Evolutionary conservation across 2,797 vertebrate genomes (phyloP).

Genomic region (Xenops minutus): DNA sequence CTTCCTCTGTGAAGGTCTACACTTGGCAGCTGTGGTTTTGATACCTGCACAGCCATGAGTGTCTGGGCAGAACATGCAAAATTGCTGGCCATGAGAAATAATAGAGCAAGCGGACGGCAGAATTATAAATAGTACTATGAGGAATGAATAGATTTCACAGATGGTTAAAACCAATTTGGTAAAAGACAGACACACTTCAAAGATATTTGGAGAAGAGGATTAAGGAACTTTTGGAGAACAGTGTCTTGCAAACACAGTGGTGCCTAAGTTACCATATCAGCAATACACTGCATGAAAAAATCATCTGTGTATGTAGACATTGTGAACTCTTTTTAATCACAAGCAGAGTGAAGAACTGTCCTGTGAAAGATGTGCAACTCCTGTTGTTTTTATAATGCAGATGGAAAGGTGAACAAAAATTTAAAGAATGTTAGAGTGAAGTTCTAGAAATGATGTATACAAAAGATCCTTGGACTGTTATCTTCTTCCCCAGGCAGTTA

Average conservation of each 20-base stretch:
- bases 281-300: neutral
- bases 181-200: neutral
- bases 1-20: neutral
- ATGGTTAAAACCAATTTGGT: neutral
- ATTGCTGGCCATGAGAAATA: neutral
- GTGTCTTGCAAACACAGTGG: neutral
- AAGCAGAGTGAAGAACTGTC: neutral
- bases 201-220: neutral
- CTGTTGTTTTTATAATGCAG: neutral
- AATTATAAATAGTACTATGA: neutral
- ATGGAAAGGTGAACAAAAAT: neutral
- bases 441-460: neutral
- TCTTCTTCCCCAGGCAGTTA: neutral
- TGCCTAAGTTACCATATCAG: neutral
- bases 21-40: neutral
- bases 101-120: neutral
- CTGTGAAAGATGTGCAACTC: neutral
- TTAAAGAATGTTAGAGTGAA: neutral
- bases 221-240: neutral
- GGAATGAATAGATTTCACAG: neutral
- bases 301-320: neutral
- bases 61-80: neutral
- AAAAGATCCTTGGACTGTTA: neutral
- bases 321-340: accelerated
- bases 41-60: neutral